Evolutionary conservation across 23 tunicate species (phyloP).

Genomic region (Aplidium turbinatum): DNA sequence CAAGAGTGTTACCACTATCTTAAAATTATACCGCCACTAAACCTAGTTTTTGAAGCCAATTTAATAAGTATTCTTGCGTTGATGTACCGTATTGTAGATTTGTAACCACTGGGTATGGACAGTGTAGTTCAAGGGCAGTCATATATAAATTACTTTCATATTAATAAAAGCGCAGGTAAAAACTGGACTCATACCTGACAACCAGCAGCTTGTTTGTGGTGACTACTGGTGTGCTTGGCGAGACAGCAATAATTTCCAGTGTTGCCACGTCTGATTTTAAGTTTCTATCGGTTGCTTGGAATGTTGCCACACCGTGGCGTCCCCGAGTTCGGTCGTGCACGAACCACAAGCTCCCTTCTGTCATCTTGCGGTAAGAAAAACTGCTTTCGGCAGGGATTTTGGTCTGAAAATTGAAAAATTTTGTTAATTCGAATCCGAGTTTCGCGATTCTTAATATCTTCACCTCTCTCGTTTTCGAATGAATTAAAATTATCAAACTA

Average conservation of each 20-base stretch:
- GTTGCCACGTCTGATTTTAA: constrained; percentile 30
- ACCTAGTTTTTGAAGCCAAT: too few species aligned
- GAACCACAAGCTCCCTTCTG: constrained; percentile 59
- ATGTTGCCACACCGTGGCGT: constrained; percentile 60
- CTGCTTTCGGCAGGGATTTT: not conserved
- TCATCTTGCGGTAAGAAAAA: constrained; percentile 25
- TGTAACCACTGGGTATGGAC: too few species aligned
- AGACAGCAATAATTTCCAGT: constrained; percentile 42
- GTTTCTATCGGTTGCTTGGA: constrained; percentile 57
- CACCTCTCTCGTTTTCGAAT: too few species aligned
- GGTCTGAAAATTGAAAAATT: constrained; percentile 9
- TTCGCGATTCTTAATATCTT: not conserved
- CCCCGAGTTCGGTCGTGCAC: constrained; percentile 42
- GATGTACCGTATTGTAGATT: too few species aligned
- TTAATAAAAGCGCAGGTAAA: too few species aligned
- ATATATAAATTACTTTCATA: too few species aligned
- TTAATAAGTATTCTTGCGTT: too few species aligned
- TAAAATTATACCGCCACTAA: too few species aligned
- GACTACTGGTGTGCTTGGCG: constrained; percentile 47
- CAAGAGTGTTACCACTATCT: too few species aligned
- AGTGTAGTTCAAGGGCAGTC: too few species aligned
- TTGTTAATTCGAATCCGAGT: not conserved
- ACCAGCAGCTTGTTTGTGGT: constrained; percentile 46
- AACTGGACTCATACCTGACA: constrained; percentile 35
- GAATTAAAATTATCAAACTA: too few species aligned